Percentiles rank a stretch among this genome's conserved stretches.
Evolutionary conservation across 64 coral and sea anemone genomes (phyloP).

Genomic region (Montipora sp.): DNA sequence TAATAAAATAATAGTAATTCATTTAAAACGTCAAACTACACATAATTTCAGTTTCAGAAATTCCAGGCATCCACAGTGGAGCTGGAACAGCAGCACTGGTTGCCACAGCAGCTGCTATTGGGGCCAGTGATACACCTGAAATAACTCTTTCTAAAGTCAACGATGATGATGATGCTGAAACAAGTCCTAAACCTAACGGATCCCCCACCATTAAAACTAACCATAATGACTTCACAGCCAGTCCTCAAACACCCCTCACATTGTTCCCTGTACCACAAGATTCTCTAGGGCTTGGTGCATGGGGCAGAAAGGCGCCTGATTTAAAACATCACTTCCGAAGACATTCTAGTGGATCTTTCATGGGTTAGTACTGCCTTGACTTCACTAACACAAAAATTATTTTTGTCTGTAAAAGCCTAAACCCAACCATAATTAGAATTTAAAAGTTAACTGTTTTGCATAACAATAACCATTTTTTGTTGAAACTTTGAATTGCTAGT

Average conservation of each 20-base stretch:
- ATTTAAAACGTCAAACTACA: conserved; percentile 61
- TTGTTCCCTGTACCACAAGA: conserved; percentile 86
- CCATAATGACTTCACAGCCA: conserved; percentile 62
- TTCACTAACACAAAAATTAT: too few species aligned
- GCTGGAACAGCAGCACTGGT: conserved; percentile 94
- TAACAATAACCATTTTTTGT: too few species aligned
- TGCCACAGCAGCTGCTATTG: conserved; percentile 86
- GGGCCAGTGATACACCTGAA: conserved; percentile 82
- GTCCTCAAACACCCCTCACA: conserved; percentile 52
- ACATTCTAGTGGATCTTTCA: conserved; percentile 95
- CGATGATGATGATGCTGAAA: conserved; percentile 68
- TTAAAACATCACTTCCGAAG: conserved; percentile 95
- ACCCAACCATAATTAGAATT: too few species aligned
- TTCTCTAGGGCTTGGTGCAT: conserved; percentile 71
- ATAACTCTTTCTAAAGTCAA: conserved; percentile 95
- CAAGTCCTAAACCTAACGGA: conserved; percentile 72
- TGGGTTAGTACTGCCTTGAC: conserved; percentile 80
- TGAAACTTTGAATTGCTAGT: too few species aligned
- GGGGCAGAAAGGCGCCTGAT: conserved; percentile 90
- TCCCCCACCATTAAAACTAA: conserved; percentile 75
- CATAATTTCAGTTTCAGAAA: conserved; percentile 92
- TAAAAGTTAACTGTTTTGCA: too few species aligned
- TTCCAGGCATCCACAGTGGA: conserved; percentile 96
- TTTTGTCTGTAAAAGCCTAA: too few species aligned
- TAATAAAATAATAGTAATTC: too few species aligned